These are phyloP conservation scores for Brachionus asplanchnoidis DNA, from an alignment of 1,140 invertebrate genomes.

Conservation along the genomic window DNA sequence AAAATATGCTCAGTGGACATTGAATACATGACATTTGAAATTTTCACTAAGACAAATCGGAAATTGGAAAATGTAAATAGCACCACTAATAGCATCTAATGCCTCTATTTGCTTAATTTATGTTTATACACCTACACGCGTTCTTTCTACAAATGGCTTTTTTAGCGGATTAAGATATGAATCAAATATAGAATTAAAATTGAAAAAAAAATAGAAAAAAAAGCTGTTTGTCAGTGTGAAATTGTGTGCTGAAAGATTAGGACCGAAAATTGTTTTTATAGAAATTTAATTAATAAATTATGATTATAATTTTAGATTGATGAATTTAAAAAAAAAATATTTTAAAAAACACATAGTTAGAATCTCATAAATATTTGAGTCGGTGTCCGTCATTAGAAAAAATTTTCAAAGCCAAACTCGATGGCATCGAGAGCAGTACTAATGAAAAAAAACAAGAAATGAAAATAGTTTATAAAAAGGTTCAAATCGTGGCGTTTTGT, in stretches of 20 bases:
- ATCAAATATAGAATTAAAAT: not conserved
- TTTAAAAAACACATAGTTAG: slow-evolving; percentile 30
- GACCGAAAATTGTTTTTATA: slow-evolving; percentile 3
- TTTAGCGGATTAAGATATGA: not conserved
- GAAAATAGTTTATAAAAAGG: not conserved
- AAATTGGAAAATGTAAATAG: not conserved
- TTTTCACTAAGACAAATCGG: not conserved
- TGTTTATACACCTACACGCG: slow-evolving; percentile 16
- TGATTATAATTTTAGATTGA: slow-evolving; percentile 13
- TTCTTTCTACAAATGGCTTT: not conserved
- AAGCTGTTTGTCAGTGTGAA: not conserved
- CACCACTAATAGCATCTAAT: not conserved
- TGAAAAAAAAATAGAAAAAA: not conserved
- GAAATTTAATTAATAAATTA: slow-evolving; percentile 36
- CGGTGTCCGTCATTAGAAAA: slow-evolving; percentile 10
- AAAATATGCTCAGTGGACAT: not conserved
- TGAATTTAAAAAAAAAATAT: not conserved
- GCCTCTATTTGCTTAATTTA: not conserved
- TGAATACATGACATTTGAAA: not conserved
- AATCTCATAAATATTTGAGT: slow-evolving; percentile 34
- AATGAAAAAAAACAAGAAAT: not conserved
- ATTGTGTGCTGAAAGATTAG: not conserved
- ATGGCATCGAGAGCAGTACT: not conserved
- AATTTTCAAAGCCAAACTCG: not conserved
- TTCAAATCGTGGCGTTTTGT: not conserved